Evolutionary conservation across 2,113 vertebrate genomes (phyloP).

Genomic region (Dipodomys ordii): DNA sequence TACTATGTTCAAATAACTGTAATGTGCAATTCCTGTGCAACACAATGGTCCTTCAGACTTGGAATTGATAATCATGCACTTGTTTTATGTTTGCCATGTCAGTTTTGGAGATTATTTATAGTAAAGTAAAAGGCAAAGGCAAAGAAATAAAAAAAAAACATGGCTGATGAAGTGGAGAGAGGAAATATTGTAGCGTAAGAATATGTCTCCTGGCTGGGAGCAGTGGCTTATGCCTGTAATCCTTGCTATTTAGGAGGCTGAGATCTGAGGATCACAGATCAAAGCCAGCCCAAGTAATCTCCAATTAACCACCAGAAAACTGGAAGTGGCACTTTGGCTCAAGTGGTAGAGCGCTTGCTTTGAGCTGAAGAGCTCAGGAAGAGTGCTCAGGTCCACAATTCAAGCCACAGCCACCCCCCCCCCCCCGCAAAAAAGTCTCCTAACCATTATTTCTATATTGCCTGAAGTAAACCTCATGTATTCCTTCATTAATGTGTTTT

Average conservation of each 20-base stretch:
- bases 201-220: not conserved
- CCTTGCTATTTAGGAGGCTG: no score
- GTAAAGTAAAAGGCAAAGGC: not conserved
- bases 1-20: constrained; percentile 39
- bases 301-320: no score
- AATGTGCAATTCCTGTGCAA: not conserved
- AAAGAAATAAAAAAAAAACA: not conserved
- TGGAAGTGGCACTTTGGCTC: no score
- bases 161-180: not conserved
- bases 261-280: no score
- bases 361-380: no score
- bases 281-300: no score
- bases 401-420: no score
- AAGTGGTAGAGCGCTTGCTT: no score
- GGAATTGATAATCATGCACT: constrained; percentile 12
- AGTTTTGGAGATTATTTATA: constrained; percentile 34
- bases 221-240: no score
- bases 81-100: not conserved
- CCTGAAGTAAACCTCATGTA: not conserved
- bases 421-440: not conserved
- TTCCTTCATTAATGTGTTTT: not conserved
- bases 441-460: not conserved
- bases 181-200: not conserved
- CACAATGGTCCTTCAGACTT: constrained; percentile 39
- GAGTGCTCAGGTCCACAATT: no score